Evolutionary conservation across 2,797 vertebrate species (phyloP).

Genomic region (Rhabdophis nuchalis): DNA sequence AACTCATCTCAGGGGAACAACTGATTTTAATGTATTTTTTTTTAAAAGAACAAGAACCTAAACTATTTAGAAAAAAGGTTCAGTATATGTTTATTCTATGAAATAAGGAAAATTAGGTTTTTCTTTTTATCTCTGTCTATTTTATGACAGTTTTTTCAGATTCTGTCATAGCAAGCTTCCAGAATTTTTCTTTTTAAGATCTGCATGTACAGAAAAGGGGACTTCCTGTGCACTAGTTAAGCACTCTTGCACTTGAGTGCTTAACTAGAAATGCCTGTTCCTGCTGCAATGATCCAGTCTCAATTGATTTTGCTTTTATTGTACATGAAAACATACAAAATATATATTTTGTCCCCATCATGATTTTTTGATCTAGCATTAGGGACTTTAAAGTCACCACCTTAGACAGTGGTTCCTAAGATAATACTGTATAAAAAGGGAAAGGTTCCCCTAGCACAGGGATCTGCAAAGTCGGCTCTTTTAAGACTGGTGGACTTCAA

Average conservation of each 20-base stretch:
- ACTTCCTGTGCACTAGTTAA: not conserved
- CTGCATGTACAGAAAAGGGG: not conserved
- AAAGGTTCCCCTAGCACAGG: no score
- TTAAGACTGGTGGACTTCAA: no score
- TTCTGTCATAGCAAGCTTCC: not conserved
- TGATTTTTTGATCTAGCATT: not conserved
- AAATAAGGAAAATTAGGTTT: constrained; percentile 12
- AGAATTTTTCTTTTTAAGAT: not conserved
- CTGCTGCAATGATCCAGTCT: not conserved
- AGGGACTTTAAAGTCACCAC: not conserved
- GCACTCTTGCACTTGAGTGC: not conserved
- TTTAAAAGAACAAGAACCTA: not conserved
- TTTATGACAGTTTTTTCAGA: not conserved
- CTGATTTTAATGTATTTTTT: not conserved
- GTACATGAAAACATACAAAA: not conserved
- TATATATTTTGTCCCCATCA: not conserved
- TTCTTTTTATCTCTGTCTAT: constrained; percentile 34
- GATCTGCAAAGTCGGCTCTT: no score
- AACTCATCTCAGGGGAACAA: constrained; percentile 13
- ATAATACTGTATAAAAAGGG: not conserved
- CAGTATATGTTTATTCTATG: constrained; percentile 40
- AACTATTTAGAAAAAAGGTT: constrained; percentile 57
- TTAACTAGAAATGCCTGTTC: not conserved
- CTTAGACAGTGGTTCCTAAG: not conserved
- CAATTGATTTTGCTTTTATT: not conserved